These are phyloP conservation scores for Pseudococcus longispinus DNA, from an alignment of 2,888 invertebrate genomes.

Conservation along the genomic window DNA sequence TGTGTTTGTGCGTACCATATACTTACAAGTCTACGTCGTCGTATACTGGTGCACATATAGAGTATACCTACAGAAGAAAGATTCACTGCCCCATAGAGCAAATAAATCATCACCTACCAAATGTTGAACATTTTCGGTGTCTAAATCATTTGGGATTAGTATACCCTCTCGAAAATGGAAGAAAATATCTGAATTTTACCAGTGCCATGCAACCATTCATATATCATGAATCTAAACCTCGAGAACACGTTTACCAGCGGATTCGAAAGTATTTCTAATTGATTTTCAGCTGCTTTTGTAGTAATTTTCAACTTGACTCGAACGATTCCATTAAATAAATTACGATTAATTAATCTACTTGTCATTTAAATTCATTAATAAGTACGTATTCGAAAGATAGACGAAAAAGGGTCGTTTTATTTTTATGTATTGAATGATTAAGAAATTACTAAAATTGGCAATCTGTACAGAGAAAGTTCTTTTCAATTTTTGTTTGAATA, in stretches of 20 bases:
- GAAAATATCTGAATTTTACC: not conserved
- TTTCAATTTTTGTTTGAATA: no score
- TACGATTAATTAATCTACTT: not conserved
- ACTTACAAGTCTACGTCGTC: not conserved
- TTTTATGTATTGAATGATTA: no score
- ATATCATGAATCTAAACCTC: not conserved
- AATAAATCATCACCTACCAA: slow-evolving; percentile 36
- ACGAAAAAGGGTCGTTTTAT: no score
- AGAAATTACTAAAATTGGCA: no score
- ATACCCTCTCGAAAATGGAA: not conserved
- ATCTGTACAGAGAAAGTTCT: no score
- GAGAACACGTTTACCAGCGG: not conserved
- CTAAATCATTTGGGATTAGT: slow-evolving; percentile 29
- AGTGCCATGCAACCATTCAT: not conserved
- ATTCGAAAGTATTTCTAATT: not conserved
- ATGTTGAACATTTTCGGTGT: slow-evolving; percentile 19
- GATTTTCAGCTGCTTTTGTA: not conserved
- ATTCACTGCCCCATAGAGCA: slow-evolving; percentile 28
- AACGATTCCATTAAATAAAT: not conserved
- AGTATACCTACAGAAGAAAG: slow-evolving; percentile 6
- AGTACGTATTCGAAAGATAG: no score
- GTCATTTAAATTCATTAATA: not conserved
- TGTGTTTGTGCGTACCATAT: not conserved
- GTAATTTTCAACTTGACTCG: not conserved
- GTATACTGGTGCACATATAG: not conserved